Conservation (phyloP, 2,888 invertebrate genomes). For the Vandiemenella viatica region DNA sequence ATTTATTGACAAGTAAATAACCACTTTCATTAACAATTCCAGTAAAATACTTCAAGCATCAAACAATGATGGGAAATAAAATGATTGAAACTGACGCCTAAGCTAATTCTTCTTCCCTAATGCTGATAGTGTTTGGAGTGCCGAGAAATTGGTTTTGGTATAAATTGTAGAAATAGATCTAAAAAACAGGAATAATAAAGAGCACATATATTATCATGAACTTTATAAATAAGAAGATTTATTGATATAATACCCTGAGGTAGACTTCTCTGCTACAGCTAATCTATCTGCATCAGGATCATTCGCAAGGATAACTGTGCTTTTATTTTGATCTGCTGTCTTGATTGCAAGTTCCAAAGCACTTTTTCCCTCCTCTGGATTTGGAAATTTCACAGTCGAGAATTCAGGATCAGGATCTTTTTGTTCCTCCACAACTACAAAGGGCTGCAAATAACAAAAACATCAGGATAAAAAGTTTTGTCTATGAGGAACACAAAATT, state of each 20-base stretch:
- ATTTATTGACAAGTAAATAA: too few species aligned
- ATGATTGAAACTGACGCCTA: too few species aligned
- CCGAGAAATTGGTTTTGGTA: too few species aligned
- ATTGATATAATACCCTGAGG: slow-evolving; percentile 5
- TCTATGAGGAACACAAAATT: too few species aligned
- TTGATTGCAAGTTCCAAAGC: slow-evolving; percentile 59
- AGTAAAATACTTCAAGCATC: too few species aligned
- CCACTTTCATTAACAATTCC: too few species aligned
- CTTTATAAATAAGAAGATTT: too few species aligned
- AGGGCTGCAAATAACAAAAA: slow-evolving; percentile 30
- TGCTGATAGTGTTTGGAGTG: too few species aligned
- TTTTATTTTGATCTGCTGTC: slow-evolving; percentile 55
- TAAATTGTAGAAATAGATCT: background rate
- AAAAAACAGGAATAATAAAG: background rate
- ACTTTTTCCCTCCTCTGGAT: slow-evolving; percentile 89
- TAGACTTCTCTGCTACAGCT: slow-evolving; percentile 72
- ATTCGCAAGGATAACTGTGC: slow-evolving; percentile 76
- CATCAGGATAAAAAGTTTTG: too few species aligned
- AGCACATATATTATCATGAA: background rate
- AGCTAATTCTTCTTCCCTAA: too few species aligned
- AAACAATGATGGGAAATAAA: too few species aligned
- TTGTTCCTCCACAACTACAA: slow-evolving; percentile 56
- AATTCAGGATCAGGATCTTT: slow-evolving; percentile 90
- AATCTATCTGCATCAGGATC: slow-evolving; percentile 97
- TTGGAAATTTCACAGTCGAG: slow-evolving; percentile 91